Base-by-base conservation (phyloP, 2,113 vertebrate species). In the Sakesphorus luctuosus region DNA sequence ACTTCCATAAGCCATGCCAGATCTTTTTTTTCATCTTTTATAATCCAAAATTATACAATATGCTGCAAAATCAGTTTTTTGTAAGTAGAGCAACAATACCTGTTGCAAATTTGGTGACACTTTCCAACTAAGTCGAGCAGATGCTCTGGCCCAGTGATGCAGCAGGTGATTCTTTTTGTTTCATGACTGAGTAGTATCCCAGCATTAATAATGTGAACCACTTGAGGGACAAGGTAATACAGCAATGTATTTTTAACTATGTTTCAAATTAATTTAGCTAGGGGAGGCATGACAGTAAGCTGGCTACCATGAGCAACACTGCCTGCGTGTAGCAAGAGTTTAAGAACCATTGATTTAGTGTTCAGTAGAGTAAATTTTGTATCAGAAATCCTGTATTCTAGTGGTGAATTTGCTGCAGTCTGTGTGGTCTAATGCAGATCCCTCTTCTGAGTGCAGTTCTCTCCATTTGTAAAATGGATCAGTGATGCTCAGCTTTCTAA, bases 351-450 rank as follows among this genome's bases (percentile, higher is more conserved):
- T 7, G 19, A 56, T 56, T 47, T n/a, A 44, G 24, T 9, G 36
- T 58, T 77, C n/a, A 56, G 47, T 63, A 21, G 18, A 33, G 47
- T 56, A 50, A 88, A 63, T 47, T 83, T 90, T 93, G 44, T 82
- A 19, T 81, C 55, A 81, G 85, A 94, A 86, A 88, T 81, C 90
- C 78, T 94, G 76, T 86, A 87, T 92, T 91, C 90, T 78, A 68
- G 94, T 94, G 85, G 35, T 59, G 78, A 84, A 49, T 77, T 87
- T 66, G 46, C 61, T 92, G 79, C 87, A 87, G 66, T 66, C 86
- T 86, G 35, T 86, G 49, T 68, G 72, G 44, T 65, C 52, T 53
- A 50, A 55, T 26, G 76, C 85, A 93, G 91, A 63, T 79, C 79
- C 29, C 68, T 71, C 83, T 72, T 88, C 69, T 46, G 38, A 89